Evolutionary conservation across 2,888 invertebrate species (phyloP).

Genomic region (Lacanobia wlatinum): DNA sequence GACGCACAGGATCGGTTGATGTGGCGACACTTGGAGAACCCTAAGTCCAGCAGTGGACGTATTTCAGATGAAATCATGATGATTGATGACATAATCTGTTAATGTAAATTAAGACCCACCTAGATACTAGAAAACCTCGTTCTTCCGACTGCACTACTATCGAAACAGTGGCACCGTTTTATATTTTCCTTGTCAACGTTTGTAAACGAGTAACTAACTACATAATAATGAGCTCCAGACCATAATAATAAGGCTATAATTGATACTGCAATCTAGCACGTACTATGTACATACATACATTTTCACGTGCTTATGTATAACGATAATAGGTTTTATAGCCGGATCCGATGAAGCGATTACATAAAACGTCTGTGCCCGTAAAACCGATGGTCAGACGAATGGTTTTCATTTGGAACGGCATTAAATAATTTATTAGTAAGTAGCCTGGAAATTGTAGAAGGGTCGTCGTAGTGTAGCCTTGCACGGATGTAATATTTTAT

Average conservation of each 20-base stretch:
- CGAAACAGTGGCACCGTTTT: not conserved
- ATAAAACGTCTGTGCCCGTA: conserved; percentile 14
- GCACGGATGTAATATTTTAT: not conserved
- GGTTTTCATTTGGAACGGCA: conserved; percentile 6
- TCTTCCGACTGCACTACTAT: not conserved
- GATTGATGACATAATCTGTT: too few species aligned
- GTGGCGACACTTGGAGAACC: too few species aligned
- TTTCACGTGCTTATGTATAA: not conserved
- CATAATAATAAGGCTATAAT: conserved; percentile 12
- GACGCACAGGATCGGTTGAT: too few species aligned
- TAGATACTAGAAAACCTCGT: too few species aligned
- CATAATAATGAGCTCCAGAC: conserved; percentile 1
- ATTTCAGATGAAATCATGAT: too few species aligned
- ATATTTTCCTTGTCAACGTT: conserved; percentile 25
- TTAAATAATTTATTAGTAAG: conserved; percentile 6
- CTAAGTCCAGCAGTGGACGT: too few species aligned
- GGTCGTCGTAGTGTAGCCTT: not conserved
- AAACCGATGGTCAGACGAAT: not conserved
- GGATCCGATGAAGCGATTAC: conserved; percentile 18
- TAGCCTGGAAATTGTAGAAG: not conserved
- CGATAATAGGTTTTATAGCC: conserved; percentile 10
- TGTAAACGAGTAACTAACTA: conserved; percentile 3
- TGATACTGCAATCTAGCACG: not conserved
- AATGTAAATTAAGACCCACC: too few species aligned
- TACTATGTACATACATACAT: not conserved